A percentile compares a stretch with the other conserved stretches of the same genome.
Conservation (phyloP, 2,888 invertebrate species). For the Pseudoips prasinana region DNA sequence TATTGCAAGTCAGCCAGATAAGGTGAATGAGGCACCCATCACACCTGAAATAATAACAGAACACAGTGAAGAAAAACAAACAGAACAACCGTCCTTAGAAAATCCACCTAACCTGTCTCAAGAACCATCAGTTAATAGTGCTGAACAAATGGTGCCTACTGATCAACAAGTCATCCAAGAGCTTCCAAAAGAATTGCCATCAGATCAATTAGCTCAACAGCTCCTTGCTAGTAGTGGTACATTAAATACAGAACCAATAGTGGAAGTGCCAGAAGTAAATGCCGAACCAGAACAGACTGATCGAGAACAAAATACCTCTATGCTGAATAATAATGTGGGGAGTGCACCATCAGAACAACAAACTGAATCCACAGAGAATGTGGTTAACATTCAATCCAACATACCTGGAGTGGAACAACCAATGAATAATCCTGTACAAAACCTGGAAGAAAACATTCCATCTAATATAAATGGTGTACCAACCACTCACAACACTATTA, state of each 20-base stretch:
- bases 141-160: slow-evolving; percentile 2
- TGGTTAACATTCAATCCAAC: slow-evolving; percentile 12
- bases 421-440: slow-evolving; percentile 5
- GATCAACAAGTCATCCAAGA: slow-evolving; percentile 10
- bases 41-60: not conserved
- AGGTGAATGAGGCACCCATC: slow-evolving; percentile 3
- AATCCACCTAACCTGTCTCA: not conserved
- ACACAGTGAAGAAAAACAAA: slow-evolving; percentile 2
- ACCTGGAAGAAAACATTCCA: slow-evolving; percentile 1
- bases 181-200: slow-evolving; percentile 5
- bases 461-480: slow-evolving; percentile 5
- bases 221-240: slow-evolving; percentile 31
- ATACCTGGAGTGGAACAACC: not conserved
- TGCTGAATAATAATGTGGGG: slow-evolving; percentile 21
- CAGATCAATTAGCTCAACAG: slow-evolving; percentile 21
- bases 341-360: slow-evolving; percentile 30
- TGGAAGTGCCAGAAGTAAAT: slow-evolving; percentile 42
- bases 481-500: slow-evolving; percentile 8
- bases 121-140: not conserved
- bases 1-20: slow-evolving; percentile 6
- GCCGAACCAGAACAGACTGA: slow-evolving; percentile 34
- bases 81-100: slow-evolving; percentile 7
- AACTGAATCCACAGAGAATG: slow-evolving; percentile 27
- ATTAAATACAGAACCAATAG: slow-evolving; percentile 17
- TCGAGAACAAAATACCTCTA: slow-evolving; percentile 45